Base-by-base conservation (phyloP, 2,888 invertebrate genomes). In the Nesidiocoris tenuis region DNA sequence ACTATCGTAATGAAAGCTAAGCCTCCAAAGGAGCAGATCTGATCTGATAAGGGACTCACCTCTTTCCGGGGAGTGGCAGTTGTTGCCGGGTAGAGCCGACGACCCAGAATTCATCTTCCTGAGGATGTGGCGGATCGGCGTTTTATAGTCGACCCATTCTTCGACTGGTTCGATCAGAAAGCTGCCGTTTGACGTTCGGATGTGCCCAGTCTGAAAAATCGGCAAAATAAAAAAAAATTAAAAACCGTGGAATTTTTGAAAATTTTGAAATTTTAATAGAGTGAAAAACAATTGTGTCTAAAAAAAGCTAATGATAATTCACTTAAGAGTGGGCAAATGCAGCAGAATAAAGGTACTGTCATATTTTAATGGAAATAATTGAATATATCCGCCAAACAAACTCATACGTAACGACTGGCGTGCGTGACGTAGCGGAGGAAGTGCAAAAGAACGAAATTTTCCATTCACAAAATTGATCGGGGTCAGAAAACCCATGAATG, bases 91-190 rank as follows among this genome's bases (percentile, higher is more conserved):
- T 2, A 17, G 39, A 54, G 61, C 9, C 72, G 61, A 61, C 1
- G 25, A 61, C 9, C 16, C 16, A 25, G 61, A 59, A 67, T 55
- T 70, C 21, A 72, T n/a, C 39, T 65, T 64, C 17, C 57, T n/a
- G 77, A 88, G 85, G 66, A 84, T 84, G 81, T 88, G 88, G 79
- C 86, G 81, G 78, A 87, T 83, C 19, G 82, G 81, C 9, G 81
- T 80, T 57, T 83, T 81, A 80, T 82, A 81, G 75, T 84, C 83
- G 79, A 83, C 83, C 78, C 83, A 83, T 75, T 84, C 83, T 81
- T 89, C 88, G 25, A 85, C 86, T 17, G 91, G 91, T 82, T 89
- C 88, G 80, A 91, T 91, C 82, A 89, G 87, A 83, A 88, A 89
- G 80, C 87, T 88, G 78, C 88, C 90, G 79, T 86, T 86, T 74